phyloP scores from a whole-genome alignment of 2,888 invertebrate genomes.

The Lypha dubia region DNA sequence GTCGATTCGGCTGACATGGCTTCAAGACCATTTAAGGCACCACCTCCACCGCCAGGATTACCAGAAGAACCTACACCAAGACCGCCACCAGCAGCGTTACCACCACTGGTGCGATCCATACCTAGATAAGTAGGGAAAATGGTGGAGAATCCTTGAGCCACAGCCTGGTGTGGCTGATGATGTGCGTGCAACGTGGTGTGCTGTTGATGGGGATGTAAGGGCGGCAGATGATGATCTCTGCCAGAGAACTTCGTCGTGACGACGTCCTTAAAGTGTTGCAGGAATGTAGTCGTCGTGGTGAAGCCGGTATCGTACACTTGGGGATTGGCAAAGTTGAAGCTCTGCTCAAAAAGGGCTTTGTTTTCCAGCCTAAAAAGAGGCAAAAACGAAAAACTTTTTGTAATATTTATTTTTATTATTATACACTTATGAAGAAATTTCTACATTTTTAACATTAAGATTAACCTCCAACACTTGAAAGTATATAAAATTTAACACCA shows the following conservation, averaged over 20 bases:
- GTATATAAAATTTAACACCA: constrained; percentile 63
- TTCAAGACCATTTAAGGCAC: constrained; percentile 83
- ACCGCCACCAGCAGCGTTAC: constrained; percentile 77
- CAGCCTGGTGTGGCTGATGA: constrained; percentile 81
- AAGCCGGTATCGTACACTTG: constrained; percentile 82
- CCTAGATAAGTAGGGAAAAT: constrained; percentile 82
- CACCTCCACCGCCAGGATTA: constrained; percentile 77
- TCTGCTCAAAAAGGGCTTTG: constrained; percentile 70
- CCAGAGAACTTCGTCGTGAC: constrained; percentile 83
- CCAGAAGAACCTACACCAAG: constrained; percentile 73
- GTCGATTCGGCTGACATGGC: constrained; percentile 85
- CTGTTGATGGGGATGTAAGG: constrained; percentile 80
- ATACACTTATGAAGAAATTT: neutral
- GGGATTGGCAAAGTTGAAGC: constrained; percentile 71
- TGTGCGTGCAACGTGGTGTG: constrained; percentile 79
- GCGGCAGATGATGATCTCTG: constrained; percentile 81
- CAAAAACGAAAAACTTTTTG: neutral
- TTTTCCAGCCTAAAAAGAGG: constrained; percentile 55
- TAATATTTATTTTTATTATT: neutral
- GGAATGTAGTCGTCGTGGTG: constrained; percentile 83
- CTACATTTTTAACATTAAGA: constrained; percentile 23
- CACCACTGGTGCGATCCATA: constrained; percentile 82
- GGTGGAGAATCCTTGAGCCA: constrained; percentile 82
- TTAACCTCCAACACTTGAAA: constrained; percentile 68
- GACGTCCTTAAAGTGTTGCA: constrained; percentile 83